Evolutionary conservation across 2,888 invertebrate genomes (phyloP), one percentile per base, ranked within the genome.

Genomic region (Ichneumon xanthorius): DNA sequence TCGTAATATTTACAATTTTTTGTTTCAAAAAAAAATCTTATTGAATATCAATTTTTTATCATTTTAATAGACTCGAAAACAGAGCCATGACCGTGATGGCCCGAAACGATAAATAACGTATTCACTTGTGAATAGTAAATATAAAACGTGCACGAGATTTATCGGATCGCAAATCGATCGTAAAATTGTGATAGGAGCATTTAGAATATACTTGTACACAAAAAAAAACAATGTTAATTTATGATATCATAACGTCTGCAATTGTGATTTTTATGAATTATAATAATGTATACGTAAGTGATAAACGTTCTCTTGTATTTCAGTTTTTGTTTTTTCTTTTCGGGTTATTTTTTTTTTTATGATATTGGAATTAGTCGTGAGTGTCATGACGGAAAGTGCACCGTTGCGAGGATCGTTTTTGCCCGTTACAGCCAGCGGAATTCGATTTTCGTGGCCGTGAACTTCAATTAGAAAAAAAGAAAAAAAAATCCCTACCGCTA

Each of bases 241-340:
- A 87, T 73, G 73, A 79, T 86, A 88, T 84, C 76, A 63, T 71
- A 85, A 73, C 45, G 71, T 85, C 53, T 61, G 77, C 80, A 84
- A 87, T 82, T 86, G 83, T 87, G 82, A 86, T 87, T 86, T 87
- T 80, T 84, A 87, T 88, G 73, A 73, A 88, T 84, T 84, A 76
- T 79, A 76, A 63, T 65, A 71, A 76, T 65, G 68, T 76, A 82
- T 80, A 55, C 70, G 61, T 82, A 67, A 84, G 53, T 55, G 75
- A 33, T 63, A 65, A 76, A 61, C 48, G 61, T 65, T 26, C 55
- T 72, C 40, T 45, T 72, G 55, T 26, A 37, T 55, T 71, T 70
- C 48, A 45, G 53, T 53, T 30, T 37, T 67, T 70, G 50, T 70
- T 53, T 81, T 53, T 26, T 19, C 30, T 70, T 37, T 71, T 76